Percentiles rank a stretch among this genome's conserved stretches.
Conservation (phyloP, 1,140 invertebrate genomes). For the Drosophila takahashii region DNA sequence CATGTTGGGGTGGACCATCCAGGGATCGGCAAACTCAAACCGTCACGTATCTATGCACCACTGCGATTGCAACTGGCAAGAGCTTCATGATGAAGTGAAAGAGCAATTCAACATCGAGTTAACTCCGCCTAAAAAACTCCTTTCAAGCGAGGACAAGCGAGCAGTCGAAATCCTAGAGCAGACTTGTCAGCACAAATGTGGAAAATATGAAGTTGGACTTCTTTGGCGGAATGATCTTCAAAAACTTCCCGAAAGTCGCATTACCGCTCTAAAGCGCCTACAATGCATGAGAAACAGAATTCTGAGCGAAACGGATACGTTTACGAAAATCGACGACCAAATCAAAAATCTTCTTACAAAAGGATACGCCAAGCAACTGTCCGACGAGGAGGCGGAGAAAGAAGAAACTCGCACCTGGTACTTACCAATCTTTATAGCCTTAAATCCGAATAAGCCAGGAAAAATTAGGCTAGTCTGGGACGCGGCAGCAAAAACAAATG, state of each 20-base stretch:
- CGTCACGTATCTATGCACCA: constrained; percentile 1
- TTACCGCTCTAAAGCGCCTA: too few species aligned
- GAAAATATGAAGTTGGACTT: too few species aligned
- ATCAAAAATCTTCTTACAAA: constrained; percentile 3
- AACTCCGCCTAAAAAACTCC: not conserved
- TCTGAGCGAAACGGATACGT: not conserved
- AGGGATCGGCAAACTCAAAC: not conserved
- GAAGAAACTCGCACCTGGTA: constrained; percentile 2
- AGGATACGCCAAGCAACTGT: constrained; percentile 9
- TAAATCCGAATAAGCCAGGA: constrained; percentile 1
- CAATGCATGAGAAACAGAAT: too few species aligned
- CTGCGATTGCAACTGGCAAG: constrained; percentile 6
- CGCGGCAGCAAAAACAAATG: constrained; percentile 10
- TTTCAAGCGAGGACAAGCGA: not conserved
- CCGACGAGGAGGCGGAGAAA: constrained; percentile 1
- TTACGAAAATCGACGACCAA: not conserved
- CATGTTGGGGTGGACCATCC: constrained; percentile 5
- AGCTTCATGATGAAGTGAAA: not conserved
- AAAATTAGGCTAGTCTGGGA: not conserved
- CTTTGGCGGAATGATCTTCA: too few species aligned
- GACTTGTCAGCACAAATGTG: too few species aligned
- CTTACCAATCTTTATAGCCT: not conserved
- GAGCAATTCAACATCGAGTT: not conserved
- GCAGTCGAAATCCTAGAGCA: constrained; percentile 1
- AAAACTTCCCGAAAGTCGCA: too few species aligned